These are phyloP conservation scores for Eulemur rubriventer DNA, from an alignment of 2,797 vertebrate species.

Conservation along the genomic window DNA sequence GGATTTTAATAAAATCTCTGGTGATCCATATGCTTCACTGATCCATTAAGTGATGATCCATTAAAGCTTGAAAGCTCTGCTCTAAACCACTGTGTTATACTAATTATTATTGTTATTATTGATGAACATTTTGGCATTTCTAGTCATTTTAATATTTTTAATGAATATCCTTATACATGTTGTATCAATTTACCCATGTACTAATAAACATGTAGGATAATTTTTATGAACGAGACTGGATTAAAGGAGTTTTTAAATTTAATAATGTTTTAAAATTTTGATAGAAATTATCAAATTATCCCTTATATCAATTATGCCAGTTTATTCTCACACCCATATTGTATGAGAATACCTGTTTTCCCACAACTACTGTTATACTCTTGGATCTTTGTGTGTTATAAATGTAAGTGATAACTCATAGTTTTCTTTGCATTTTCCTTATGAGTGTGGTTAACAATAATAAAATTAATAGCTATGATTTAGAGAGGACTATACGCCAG, in stretches of 20 bases:
- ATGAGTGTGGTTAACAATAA: neutral
- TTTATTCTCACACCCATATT: neutral
- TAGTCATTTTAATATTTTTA: neutral
- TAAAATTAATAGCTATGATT: neutral
- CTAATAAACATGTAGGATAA: neutral
- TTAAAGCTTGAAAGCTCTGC: neutral
- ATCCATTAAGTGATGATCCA: neutral
- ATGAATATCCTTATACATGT: neutral
- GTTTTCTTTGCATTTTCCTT: slow-evolving; percentile 29
- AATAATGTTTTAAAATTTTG: slow-evolving; percentile 7
- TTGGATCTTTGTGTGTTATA: neutral
- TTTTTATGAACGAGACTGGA: slow-evolving; percentile 31
- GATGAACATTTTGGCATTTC: neutral
- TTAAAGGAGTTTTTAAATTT: slow-evolving; percentile 1
- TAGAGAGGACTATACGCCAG: neutral
- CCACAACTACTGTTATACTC: neutral
- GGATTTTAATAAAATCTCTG: neutral
- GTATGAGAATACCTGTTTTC: neutral
- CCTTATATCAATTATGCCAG: neutral
- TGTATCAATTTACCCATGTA: neutral
- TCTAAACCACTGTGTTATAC: neutral
- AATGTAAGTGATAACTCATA: slow-evolving; percentile 8
- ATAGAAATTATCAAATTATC: slow-evolving; percentile 41
- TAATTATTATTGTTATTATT: neutral
- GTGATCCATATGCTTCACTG: neutral